Percentiles rank a stretch among this genome's conserved stretches.
These are phyloP conservation scores for Fistularia tabacaria DNA, from an alignment of 2,797 vertebrate genomes.

Conservation along the genomic window DNA sequence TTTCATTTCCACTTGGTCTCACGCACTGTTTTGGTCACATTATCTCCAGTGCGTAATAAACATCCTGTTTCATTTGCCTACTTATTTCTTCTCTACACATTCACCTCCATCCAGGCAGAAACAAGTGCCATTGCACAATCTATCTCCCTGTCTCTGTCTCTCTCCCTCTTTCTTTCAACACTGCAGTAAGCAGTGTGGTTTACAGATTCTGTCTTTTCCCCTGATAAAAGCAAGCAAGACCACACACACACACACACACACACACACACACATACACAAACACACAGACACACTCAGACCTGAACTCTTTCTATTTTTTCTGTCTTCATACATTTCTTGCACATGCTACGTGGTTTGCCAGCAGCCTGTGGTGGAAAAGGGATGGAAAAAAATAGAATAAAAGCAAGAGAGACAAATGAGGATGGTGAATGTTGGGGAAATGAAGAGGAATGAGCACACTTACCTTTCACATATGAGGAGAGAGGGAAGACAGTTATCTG, in stretches of 20 bases:
- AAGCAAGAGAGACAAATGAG: slow-evolving; percentile 40
- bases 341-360: not conserved
- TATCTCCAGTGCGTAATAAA: slow-evolving; percentile 3
- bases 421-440: slow-evolving; percentile 26
- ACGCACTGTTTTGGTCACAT: slow-evolving; percentile 12
- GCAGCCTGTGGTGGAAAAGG: slow-evolving; percentile 9
- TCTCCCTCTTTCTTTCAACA: slow-evolving; percentile 14
- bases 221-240: slow-evolving; percentile 31
- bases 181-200: slow-evolving; percentile 42
- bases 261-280: slow-evolving; percentile 24
- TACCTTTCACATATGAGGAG: slow-evolving; percentile 10
- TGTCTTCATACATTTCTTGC: slow-evolving; percentile 7
- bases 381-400: slow-evolving; percentile 24
- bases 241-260: slow-evolving; percentile 23
- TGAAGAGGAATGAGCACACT: slow-evolving; percentile 45
- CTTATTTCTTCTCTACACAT: not conserved
- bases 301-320: not conserved
- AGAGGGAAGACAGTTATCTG: not conserved
- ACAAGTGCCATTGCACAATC: no score
- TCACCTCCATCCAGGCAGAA: no score
- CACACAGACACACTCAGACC: not conserved
- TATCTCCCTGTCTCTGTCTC: slow-evolving; percentile 1
- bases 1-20: slow-evolving; percentile 1
- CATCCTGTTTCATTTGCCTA: not conserved
- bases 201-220: slow-evolving; percentile 38